phyloP scores from a whole-genome alignment of 2,797 vertebrate species.

The Siniperca obscura region DNA sequence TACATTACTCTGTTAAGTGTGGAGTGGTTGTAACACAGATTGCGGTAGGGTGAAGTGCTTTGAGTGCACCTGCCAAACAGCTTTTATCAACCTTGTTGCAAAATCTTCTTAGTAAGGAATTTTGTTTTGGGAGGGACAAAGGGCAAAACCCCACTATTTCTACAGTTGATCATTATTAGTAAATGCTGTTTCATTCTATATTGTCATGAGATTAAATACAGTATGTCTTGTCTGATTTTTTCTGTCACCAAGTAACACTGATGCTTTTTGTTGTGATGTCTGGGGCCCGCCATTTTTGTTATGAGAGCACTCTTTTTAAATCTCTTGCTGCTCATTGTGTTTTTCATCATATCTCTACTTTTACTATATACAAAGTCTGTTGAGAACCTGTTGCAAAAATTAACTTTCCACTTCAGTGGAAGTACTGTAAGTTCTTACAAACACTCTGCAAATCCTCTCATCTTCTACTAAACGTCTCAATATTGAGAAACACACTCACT shows the following conservation, averaged over 20 bases:
- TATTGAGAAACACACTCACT: neutral
- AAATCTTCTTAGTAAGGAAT: too few relatives aligned
- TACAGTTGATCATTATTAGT: neutral
- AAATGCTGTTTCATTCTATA: neutral
- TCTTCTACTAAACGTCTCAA: neutral
- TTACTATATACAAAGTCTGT: neutral
- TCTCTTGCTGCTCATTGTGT: neutral
- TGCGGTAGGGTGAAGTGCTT: too few relatives aligned
- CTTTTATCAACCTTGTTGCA: neutral
- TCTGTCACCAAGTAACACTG: neutral
- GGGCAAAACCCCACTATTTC: neutral
- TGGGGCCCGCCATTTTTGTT: neutral
- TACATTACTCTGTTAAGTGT: neutral
- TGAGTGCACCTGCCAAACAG: neutral
- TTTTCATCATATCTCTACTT: slow-evolving; percentile 1
- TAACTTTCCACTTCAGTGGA: neutral
- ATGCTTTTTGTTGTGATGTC: neutral
- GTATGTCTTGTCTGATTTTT: neutral
- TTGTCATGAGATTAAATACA: neutral
- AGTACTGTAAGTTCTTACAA: neutral
- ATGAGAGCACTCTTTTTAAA: neutral
- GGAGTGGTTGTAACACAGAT: neutral
- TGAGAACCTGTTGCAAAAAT: slow-evolving; percentile 3
- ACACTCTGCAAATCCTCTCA: neutral
- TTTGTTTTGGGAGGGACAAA: neutral